Percentiles rank a stretch among this genome's conserved stretches.
Evolutionary conservation across 2,797 vertebrate genomes (phyloP).

Genomic region (Malurus leucopterus): DNA sequence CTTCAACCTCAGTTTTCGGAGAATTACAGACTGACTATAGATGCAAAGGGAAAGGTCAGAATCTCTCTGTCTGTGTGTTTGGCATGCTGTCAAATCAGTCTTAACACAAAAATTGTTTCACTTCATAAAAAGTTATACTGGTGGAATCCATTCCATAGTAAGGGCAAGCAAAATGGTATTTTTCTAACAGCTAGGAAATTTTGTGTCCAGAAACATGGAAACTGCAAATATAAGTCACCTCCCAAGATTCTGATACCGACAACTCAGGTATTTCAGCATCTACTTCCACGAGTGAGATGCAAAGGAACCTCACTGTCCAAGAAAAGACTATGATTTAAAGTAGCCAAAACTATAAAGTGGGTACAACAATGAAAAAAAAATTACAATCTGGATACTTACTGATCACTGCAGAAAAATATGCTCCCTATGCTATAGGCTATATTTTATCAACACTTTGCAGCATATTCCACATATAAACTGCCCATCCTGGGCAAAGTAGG

Average conservation of each 20-base stretch:
- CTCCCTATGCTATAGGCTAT: not conserved
- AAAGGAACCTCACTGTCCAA: not conserved
- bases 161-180: not conserved
- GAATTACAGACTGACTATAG: not conserved
- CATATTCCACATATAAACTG: not conserved
- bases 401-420: not conserved
- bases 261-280: not conserved
- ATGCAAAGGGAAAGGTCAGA: not conserved
- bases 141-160: not conserved
- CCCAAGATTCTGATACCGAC: not conserved
- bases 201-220: not conserved
- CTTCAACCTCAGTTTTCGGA: not conserved
- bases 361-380: not conserved
- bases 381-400: fast-evolving
- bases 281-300: not conserved
- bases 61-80: not conserved
- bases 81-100: not conserved
- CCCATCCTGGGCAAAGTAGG: not conserved
- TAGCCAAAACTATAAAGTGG: not conserved
- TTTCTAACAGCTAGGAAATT: not conserved
- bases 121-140: not conserved
- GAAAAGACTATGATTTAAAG: not conserved
- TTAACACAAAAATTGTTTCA: not conserved
- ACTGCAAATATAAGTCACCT: not conserved
- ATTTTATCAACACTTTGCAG: not conserved